Evolutionary conservation across 2,888 invertebrate species (phyloP), one percentile per base, ranked within the genome.

Genomic region (Megastigmus dorsalis): DNA sequence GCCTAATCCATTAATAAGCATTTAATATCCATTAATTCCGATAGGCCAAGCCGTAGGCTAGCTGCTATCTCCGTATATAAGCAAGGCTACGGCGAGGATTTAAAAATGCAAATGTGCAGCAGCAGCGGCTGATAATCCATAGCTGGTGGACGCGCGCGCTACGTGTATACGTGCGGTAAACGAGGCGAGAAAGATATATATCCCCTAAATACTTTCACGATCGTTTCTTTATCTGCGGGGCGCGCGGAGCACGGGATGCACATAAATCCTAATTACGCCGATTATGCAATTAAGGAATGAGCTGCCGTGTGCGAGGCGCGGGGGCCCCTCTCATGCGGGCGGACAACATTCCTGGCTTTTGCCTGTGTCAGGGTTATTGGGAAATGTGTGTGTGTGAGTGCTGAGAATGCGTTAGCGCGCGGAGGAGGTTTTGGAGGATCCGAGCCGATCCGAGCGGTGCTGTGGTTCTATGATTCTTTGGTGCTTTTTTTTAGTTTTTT

Each of bases 241-340:
- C n/a, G n/a, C n/a, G n/a, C n/a, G n/a, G n/a, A n/a, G n/a, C n/a
- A 6, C 36, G 26, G 68, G 52, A 41, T 38, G n/a, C 15, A 43
- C 62, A 74, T 68, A 74, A 74, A 74, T 74, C 74, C 68, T 57
- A 55, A 74, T 74, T 68, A 63, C 68, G 68, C 7, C 59, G 59
- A 73, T 73, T 73, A 66, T 41, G 52, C 38, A 68, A 74, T 74
- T 67, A 62, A 67, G 59, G 59, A 50, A n/a, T 6, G 50, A 20
- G 45, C 45, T n/a, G 9, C n/a, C n/a, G 4, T n/a, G 9, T 18
- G 18, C 6, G 36, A 26, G 23, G 33, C 54, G 41, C 63, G 36
- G 55, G 62, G n/a, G n/a, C n/a, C n/a, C n/a, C n/a, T n/a, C 3
- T 2, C 5, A 48, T 36, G 23, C 18, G 36, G 30, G 28, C 13